These are phyloP conservation scores for Anticlea derivata DNA, from an alignment of 2,888 invertebrate species.

Conservation along the genomic window DNA sequence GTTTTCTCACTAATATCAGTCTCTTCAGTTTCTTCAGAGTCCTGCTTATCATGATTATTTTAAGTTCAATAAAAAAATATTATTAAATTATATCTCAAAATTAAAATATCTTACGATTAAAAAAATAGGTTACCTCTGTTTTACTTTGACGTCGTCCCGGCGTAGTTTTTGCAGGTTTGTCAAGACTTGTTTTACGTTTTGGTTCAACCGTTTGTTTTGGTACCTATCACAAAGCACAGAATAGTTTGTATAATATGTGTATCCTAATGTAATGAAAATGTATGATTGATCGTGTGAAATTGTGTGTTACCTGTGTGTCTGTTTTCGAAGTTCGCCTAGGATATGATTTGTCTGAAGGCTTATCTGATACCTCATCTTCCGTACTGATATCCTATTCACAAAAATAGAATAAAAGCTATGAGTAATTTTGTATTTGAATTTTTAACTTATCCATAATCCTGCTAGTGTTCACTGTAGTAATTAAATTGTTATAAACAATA, in stretches of 20 bases:
- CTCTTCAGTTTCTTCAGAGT: slow-evolving; percentile 49
- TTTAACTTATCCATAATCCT: background rate
- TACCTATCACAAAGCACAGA: slow-evolving; percentile 52
- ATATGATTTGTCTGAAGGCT: slow-evolving; percentile 67
- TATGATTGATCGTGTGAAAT: slow-evolving; percentile 39
- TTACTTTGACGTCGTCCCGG: slow-evolving; percentile 51
- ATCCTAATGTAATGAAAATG: slow-evolving; percentile 9
- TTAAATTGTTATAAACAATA: slow-evolving; percentile 21
- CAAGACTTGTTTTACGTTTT: slow-evolving; percentile 58
- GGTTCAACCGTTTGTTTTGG: slow-evolving; percentile 51
- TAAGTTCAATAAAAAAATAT: background rate
- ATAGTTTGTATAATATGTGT: slow-evolving; percentile 14
- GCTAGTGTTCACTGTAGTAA: slow-evolving; percentile 8
- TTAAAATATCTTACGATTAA: background rate
- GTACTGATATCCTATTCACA: slow-evolving; percentile 71
- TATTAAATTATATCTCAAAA: background rate
- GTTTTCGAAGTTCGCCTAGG: slow-evolving; percentile 75
- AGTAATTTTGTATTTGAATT: slow-evolving; percentile 2
- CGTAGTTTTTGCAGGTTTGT: slow-evolving; percentile 35
- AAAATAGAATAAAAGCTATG: slow-evolving; percentile 44
- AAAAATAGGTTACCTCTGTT: slow-evolving; percentile 53
- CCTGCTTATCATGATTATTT: slow-evolving; percentile 40
- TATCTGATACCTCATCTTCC: slow-evolving; percentile 66
- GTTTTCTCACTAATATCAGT: slow-evolving; percentile 42
- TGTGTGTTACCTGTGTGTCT: slow-evolving; percentile 58